Base-by-base conservation (phyloP, 2,797 vertebrate genomes). In the Hyperoplus immaculatus region DNA sequence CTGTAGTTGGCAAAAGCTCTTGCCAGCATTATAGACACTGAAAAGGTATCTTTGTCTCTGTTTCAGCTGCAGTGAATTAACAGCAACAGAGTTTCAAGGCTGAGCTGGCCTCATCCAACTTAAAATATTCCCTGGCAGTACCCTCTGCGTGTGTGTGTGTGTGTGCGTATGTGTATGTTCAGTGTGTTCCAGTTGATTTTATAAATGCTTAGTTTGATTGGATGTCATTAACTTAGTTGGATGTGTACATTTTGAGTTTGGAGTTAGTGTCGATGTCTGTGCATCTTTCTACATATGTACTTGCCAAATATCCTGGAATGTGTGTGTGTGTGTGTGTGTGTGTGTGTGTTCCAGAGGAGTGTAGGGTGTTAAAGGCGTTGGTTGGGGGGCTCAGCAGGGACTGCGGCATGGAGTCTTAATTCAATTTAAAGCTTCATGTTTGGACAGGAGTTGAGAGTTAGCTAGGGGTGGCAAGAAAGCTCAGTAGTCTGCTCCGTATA, bases 371-470 rank as follows among this genome's bases (percentile, higher is more conserved):
- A 80, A 88, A 91, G 87, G 87, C 73, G 15, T 83, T 81, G 67
- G 91, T 88, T 74, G 84, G 83, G 82, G 84, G 85, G 77, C 91
- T 91, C 87, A 78, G 81, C 79, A 53, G 90, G 90, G 87, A 91
- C 93, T 92, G 72, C 93, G 94, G 95, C 94, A 94, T 94, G 93
- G 94, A 92, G 95, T 95, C 97, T 94, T 98, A 97, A 99, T 97
- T 98, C 94, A 97, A 97, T 97, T 97, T 96, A 93, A 89, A 87
- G 93, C 80, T 88, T 87, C 78, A 77, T 97, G 87, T 96, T 96
- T 96, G 93, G 95, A 96, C 94, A 95, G 96, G 93, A 95, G 95
- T 95, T 96, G 95, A 94, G 94, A 93, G 92, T 96, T 97, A 96
- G 94, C 91, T 79, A 29, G 92, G 81, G 89, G 88, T 89, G 92